Conservation (phyloP, 2,797 vertebrate species). For the Leontopithecus rosalia region DNA sequence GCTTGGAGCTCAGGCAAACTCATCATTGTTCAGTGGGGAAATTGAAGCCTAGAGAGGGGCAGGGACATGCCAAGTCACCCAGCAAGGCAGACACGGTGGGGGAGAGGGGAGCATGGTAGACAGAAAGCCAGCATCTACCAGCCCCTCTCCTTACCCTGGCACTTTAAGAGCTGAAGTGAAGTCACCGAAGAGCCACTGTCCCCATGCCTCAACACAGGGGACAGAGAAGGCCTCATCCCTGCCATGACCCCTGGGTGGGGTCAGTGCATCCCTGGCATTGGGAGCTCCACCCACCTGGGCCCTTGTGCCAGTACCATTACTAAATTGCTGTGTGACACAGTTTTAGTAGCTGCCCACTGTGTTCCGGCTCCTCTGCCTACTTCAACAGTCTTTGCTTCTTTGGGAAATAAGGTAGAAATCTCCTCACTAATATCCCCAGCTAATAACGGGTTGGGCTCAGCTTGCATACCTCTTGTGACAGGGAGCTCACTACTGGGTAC, state of each 20-base stretch:
- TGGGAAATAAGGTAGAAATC: constrained; percentile 1
- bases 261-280: neutral
- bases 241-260: neutral
- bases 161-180: neutral
- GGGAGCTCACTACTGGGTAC: neutral
- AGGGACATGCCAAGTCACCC: neutral
- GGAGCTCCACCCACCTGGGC: neutral
- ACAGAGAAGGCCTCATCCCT: neutral
- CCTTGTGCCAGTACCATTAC: neutral
- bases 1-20: neutral
- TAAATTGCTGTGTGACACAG: neutral
- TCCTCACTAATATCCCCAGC: neutral
- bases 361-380: neutral
- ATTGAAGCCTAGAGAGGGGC: neutral
- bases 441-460: neutral
- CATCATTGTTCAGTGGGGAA: neutral
- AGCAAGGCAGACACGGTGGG: neutral
- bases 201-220: neutral
- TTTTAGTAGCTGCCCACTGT: neutral
- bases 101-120: neutral
- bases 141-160: neutral
- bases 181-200: neutral
- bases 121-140: neutral
- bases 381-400: neutral
- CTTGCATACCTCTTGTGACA: neutral